Percentiles rank a stretch among this genome's conserved stretches.
Conservation (phyloP, 2,888 invertebrate species). For the Drosophila parthenogenetica region DNA sequence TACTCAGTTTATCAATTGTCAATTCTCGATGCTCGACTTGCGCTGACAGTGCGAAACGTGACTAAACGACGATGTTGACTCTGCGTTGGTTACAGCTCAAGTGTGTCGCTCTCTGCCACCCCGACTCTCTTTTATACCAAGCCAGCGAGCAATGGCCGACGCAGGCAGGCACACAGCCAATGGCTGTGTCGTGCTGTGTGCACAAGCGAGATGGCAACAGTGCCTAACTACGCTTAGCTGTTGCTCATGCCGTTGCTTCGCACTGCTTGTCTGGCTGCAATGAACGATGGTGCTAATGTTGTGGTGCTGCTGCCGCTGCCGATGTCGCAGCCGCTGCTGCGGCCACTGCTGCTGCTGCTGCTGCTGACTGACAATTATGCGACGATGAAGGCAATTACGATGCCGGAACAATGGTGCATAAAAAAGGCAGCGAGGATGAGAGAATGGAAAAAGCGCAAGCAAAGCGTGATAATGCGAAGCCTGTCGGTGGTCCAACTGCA, state of each 20-base stretch:
- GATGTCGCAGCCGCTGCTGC: conserved; percentile 23
- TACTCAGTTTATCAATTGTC: conserved; percentile 2
- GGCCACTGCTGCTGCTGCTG: conserved; percentile 16
- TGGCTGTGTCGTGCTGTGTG: conserved; percentile 33
- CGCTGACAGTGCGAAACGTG: conserved; percentile 23
- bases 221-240: not conserved
- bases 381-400: conserved; percentile 84
- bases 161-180: conserved; percentile 71
- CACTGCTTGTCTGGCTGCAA: conserved; percentile 53
- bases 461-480: conserved; percentile 50
- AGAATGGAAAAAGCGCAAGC: conserved; percentile 40
- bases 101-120: conserved; percentile 77
- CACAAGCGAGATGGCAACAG: conserved; percentile 48
- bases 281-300: conserved; percentile 65
- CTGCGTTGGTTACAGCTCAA: conserved; percentile 77
- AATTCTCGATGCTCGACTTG: conserved; percentile 19
- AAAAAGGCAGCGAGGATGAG: conserved; percentile 37
- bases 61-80: conserved; percentile 63
- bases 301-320: conserved; percentile 50
- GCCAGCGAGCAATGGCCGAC: conserved; percentile 70
- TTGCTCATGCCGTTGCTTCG: conserved; percentile 21
- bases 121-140: conserved; percentile 80
- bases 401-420: conserved; percentile 75
- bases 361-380: conserved; percentile 74
- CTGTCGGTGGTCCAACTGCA: conserved; percentile 45